Evolutionary conservation across 1,140 invertebrate genomes (phyloP), one percentile per base, ranked within the genome.

Genomic region (Drosophila chauvacae): DNA sequence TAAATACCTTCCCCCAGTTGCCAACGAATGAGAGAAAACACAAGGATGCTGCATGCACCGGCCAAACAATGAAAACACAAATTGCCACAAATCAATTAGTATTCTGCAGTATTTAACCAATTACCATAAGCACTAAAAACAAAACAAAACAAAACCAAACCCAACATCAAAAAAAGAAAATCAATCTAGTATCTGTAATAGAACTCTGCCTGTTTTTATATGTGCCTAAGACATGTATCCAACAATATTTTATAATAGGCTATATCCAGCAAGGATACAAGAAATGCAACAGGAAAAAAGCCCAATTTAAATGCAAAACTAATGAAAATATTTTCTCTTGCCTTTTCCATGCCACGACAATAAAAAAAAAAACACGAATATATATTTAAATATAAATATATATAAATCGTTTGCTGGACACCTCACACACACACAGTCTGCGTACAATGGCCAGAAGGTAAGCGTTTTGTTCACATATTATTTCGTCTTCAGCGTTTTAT

Each of bases 391-490:
- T 30, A 30, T 30, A 30, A 10, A 44, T 44, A 58, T 44, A 65
- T 50, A 58, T 58, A 60, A 58, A 65, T 81, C 93, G 93, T 93
- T 95, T 94, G 96, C 95, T 42, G 71, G 63, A 92, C 47, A 41
- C 14, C 16, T 41, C 16, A n/a, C 39, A 41, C 39, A 41, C 39
- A 41, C 10, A 91, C 96, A 96, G 96, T 97, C 92, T 97, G 96
- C 94, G 96, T 97, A 92, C 96, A 96, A 93, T 97, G 96, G 96
- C 96, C 96, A 83, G 96, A 96, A 95, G 96, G 96, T 96, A 95
- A 95, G 95, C 93, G 73, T 81, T 87, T 80, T 71, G 77, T 90
- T 73, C 75, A 70, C 59, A 65, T 61, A 56, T 41, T 39, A 26
- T 61, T 39, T 61, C 69, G 28, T 42, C 35, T 72, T 55, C 41